phyloP scores from a whole-genome alignment of 1,140 invertebrate genomes.

The Orussus abietinus region DNA sequence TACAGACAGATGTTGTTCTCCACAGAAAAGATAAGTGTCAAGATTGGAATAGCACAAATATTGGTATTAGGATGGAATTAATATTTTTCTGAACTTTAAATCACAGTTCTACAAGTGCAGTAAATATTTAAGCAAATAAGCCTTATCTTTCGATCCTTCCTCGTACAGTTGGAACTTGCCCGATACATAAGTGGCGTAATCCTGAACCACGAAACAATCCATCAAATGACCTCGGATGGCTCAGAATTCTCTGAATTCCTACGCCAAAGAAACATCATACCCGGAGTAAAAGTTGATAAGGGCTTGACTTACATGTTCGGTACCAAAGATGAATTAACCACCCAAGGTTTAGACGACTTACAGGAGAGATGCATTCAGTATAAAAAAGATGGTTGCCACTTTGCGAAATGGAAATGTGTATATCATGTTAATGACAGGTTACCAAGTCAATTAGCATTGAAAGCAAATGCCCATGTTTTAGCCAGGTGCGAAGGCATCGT shows the following conservation, averaged over 20 bases:
- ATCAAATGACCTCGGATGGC: slow-evolving; percentile 55
- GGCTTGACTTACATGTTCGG: slow-evolving; percentile 57
- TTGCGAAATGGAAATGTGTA: slow-evolving; percentile 74
- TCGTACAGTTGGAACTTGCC: no score
- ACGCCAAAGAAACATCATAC: slow-evolving; percentile 43
- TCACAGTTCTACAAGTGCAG: background rate
- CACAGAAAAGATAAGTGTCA: slow-evolving; percentile 27
- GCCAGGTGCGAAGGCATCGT: slow-evolving; percentile 68
- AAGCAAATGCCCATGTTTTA: slow-evolving; percentile 70
- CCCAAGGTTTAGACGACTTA: slow-evolving; percentile 67
- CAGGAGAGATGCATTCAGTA: slow-evolving; percentile 64
- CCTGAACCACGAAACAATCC: slow-evolving; percentile 69
- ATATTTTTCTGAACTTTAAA: no score
- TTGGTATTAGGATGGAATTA: no score
- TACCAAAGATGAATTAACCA: slow-evolving; percentile 63
- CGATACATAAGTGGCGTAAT: slow-evolving; percentile 56
- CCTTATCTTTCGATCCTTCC: no score
- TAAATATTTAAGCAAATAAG: no score
- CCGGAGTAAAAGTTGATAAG: slow-evolving; percentile 58
- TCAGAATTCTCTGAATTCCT: slow-evolving; percentile 17
- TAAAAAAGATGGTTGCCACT: slow-evolving; percentile 67
- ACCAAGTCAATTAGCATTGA: slow-evolving; percentile 62
- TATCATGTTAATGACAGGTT: slow-evolving; percentile 62
- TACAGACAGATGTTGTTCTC: slow-evolving; percentile 61
- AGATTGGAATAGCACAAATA: no score